Conservation (phyloP, 1,140 invertebrate species). For the Nautilus pompilius region DNA sequence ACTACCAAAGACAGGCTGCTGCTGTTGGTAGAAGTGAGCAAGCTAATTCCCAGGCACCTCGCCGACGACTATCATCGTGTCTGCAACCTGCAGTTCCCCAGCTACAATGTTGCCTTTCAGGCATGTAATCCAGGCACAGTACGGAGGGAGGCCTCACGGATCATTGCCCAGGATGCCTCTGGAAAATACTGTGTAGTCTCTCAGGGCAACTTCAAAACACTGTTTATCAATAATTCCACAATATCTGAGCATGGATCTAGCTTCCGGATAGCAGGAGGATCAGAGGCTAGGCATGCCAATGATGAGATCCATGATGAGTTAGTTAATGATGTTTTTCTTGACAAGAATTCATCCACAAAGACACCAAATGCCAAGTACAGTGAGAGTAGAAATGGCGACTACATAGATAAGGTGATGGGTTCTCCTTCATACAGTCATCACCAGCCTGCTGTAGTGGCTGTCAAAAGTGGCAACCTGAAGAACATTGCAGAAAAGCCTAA, state of each 20-base stretch:
- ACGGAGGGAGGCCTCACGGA: constrained; percentile 19
- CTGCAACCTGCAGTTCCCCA: constrained; percentile 37
- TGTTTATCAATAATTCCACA: background rate
- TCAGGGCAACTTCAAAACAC: constrained; percentile 10
- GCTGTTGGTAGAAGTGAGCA: constrained; percentile 38
- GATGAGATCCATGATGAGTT: background rate
- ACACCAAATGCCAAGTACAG: background rate
- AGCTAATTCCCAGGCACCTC: constrained; percentile 24
- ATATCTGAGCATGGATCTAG: background rate
- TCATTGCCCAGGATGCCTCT: constrained; percentile 34
- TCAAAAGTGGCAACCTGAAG: background rate
- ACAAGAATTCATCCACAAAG: background rate
- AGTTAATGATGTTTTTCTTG: background rate
- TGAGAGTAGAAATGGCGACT: background rate
- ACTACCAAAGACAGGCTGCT: constrained; percentile 40
- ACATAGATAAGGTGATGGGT: background rate
- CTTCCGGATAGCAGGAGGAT: background rate
- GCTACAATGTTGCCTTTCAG: constrained; percentile 35
- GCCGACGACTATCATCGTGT: constrained; percentile 40
- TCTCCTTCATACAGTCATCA: background rate
- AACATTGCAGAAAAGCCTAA: background rate
- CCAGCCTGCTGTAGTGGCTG: background rate
- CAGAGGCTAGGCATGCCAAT: background rate
- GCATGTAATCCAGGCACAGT: constrained; percentile 19
- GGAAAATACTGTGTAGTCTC: constrained; percentile 37